Base-by-base conservation (phyloP, 2,113 vertebrate species). In the Pogona vitticeps region DNA sequence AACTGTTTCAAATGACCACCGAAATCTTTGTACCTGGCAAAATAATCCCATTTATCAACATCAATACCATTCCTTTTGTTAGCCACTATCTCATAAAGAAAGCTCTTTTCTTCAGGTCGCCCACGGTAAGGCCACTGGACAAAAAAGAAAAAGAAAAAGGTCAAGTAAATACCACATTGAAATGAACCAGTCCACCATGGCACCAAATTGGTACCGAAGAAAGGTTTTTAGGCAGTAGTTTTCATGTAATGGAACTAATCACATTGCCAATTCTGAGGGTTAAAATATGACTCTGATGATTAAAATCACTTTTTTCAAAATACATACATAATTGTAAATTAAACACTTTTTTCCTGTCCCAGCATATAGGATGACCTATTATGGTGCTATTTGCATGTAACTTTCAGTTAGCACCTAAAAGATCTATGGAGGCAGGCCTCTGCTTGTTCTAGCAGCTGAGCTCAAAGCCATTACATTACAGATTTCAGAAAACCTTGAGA, bases 11-110 rank as follows among this genome's bases (percentile, higher is more conserved):
- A 80, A 56, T 76, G 70, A 83, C 0, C 0, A 0, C 0, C 52
- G 88, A 86, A 4, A 61, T 46, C 56, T 83, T n/a, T 85, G 9
- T 93, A 99, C 99, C 99, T 98, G 87, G 98, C 98, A 96, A 99
- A 98, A 91, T 99, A 99, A 94, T 99, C 99, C 98, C 98, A 99
- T 83, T 99, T 99, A 95, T 99, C 99, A 89, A 99, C 98, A 6
- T 99, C 99, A 6, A 99, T 98, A 76, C 99, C 98, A 17, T 96
- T 99, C 88, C 90, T 96, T 92, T 98, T 99, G 94, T 99, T 99
- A 59, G 98, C 97, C 40, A 99, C 99, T 3, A 99, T 97, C 90
- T 99, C 98, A 78, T 99, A 99, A 12, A 99, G 97, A 96, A 99
- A 99, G 78, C 97, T 97, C 86, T 99, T 99, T 76, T 97, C 96